A percentile compares a stretch with the other conserved stretches of the same genome.
These are phyloP conservation scores for Rana temporaria DNA, from an alignment of 2,113 vertebrate genomes.

Conservation along the genomic window DNA sequence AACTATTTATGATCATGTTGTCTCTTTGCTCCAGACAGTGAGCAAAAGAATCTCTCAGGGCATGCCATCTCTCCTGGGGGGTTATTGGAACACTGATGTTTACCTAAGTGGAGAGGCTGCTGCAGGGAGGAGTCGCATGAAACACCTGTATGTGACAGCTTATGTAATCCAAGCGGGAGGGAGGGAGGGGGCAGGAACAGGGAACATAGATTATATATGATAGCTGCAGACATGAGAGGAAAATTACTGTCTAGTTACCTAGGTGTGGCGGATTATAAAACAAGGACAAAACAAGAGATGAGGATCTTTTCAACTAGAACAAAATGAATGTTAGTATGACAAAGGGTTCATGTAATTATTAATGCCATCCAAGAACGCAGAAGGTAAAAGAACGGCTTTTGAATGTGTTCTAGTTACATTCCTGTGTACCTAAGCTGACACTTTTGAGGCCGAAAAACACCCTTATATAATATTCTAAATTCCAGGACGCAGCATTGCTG, in stretches of 20 bases:
- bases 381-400: not conserved
- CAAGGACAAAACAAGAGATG: constrained; percentile 9
- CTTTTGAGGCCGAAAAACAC: no score
- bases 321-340: constrained; percentile 5
- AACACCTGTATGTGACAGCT: constrained; percentile 53
- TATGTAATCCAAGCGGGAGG: constrained; percentile 24
- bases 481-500: no score
- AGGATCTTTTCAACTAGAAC: not conserved
- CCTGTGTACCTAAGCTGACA: no score
- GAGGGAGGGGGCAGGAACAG: constrained; percentile 11
- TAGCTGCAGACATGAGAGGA: constrained; percentile 16
- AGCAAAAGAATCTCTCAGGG: constrained; percentile 49
- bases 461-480: no score
- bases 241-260: constrained; percentile 25
- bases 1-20: constrained; percentile 47
- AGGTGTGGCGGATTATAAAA: constrained; percentile 37
- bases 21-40: constrained; percentile 44
- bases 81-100: constrained; percentile 37
- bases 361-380: not conserved
- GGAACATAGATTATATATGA: not conserved
- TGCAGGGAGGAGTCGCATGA: constrained; percentile 38
- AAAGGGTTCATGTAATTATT: constrained; percentile 26
- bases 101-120: constrained; percentile 49
- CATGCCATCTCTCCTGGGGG: constrained; percentile 45
- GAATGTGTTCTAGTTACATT: no score